Base-by-base conservation (phyloP, 1,140 invertebrate species). In the Pogonognathellus flavescens region DNA sequence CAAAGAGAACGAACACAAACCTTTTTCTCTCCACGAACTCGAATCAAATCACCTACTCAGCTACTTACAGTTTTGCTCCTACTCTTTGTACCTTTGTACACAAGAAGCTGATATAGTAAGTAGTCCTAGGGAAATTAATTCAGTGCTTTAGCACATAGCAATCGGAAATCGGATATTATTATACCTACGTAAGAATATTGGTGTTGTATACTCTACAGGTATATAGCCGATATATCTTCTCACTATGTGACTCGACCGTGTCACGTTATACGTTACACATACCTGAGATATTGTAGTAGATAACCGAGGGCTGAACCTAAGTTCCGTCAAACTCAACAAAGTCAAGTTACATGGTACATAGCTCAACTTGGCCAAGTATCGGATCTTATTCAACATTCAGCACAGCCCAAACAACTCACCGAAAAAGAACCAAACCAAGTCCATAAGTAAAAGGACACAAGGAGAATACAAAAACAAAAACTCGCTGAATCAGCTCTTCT, bases 381-480 rank as follows among this genome's bases (percentile, higher is more conserved):
- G 31, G 31, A 31, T 76, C 70, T 76, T 31, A 76, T 49, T 50
- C 25, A 76, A 16, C n/a, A 50, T 66, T 66, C 22, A 49, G n/a
- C 25, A 50, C 20, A 76, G 41, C 70, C 16, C 70, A 50, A 25
- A 18, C 66, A 60, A 18, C 18, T 20, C 9, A 20, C 62, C 5
- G 7, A 25, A 60, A 60, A 20, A 25, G 4, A 11, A 10, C 41
- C 70, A 5, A 8, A 13, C 31, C 49, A 49, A 6, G 31, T 76
- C 66, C 1, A 25, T 50, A 76, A 14, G n/a, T 25, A n/a, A 76
- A 76, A 31, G 41, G 18, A 31, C 70, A 41, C 5, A 76, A 76
- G 49, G 70, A 50, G 70, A 76, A 76, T 76, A 76, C 25, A 76
- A 76, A 13, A 76, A 50, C 70, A 41, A 76, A 41, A 76, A 41